Evolutionary conservation across 2,113 vertebrate genomes (phyloP), one percentile per base, ranked within the genome.

Genomic region (Sterna hirundo): DNA sequence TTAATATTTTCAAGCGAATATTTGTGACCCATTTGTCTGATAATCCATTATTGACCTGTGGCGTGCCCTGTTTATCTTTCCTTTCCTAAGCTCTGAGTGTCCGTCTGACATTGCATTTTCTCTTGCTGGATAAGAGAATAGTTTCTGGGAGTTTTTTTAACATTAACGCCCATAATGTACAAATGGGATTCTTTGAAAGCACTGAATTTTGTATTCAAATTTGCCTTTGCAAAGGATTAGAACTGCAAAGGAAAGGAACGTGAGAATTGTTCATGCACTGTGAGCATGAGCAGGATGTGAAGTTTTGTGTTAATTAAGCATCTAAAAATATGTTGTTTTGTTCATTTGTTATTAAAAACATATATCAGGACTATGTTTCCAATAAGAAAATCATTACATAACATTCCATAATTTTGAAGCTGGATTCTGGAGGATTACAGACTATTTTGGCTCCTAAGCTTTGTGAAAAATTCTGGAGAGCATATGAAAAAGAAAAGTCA

Each of bases 41-140:
- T 91, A 92, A 97, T 75, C 77, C 81, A 93, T 93, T 95, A 95
- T 91, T 98, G 98, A 98, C 97, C 97, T 96, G 96, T 98, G 97
- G 97, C 96, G 93, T 75, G 78, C 96, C 94, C 79, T 86, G 78
- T 92, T 94, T 94, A 47, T 93, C 88, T 94, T 93, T 96, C 91
- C 94, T 98, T 98, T 97, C 97, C 96, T 75, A 72, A 93, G 18
- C 46, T 60, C 42, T 76, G 72, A 49, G 20, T 36, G 18, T 64
- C 36, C 76, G 55, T 9, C 16, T 72, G 61, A 72, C 75, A 60
- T 10, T 61, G 32, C 15, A 19, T 88, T 68, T 94, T 83, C 23
- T 87, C 44, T 55, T 58, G 32, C 49, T 90, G 29, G 25, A 36
- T 60, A 87, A 42, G 21, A 92, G 44, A 93, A 61, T 32, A 80